phyloP scores from a whole-genome alignment of 2,888 invertebrate genomes.

The Aphidoletes aphidimyza region DNA sequence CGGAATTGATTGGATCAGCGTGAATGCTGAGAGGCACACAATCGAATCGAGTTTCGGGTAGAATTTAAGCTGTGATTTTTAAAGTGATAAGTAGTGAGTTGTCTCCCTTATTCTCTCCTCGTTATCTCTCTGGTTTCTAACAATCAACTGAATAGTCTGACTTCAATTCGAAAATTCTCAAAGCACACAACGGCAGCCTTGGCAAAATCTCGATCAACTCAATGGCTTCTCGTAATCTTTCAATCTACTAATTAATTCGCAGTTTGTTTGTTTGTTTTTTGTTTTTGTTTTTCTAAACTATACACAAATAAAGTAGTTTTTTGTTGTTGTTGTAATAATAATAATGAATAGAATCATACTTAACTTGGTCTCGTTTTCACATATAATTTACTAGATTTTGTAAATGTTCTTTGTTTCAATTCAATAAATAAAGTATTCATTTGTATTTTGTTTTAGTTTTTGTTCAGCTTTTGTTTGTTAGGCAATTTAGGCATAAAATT shows the following conservation, averaged over 20 bases:
- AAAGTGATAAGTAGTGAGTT: neutral
- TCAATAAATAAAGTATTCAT: neutral
- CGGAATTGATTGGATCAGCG: conserved; percentile 31
- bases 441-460: conserved; percentile 29
- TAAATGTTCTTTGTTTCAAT: conserved; percentile 37
- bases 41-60: conserved; percentile 33
- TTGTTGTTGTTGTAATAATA: neutral
- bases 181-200: neutral
- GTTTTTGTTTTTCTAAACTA: neutral
- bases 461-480: neutral
- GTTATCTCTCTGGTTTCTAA: too few relatives aligned
- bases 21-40: conserved; percentile 18
- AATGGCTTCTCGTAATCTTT: neutral
- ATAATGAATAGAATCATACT: conserved; percentile 27
- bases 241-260: neutral
- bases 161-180: neutral
- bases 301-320: neutral
- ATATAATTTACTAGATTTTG: conserved; percentile 13
- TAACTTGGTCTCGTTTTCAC: conserved; percentile 34
- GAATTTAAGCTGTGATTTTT: neutral
- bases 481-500: conserved; percentile 83
- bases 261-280: neutral
- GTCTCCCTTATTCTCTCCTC: too few relatives aligned
- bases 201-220: neutral
- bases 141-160: neutral